Base-by-base conservation (phyloP, 1,140 invertebrate genomes). In the Rhysida immarginata region DNA sequence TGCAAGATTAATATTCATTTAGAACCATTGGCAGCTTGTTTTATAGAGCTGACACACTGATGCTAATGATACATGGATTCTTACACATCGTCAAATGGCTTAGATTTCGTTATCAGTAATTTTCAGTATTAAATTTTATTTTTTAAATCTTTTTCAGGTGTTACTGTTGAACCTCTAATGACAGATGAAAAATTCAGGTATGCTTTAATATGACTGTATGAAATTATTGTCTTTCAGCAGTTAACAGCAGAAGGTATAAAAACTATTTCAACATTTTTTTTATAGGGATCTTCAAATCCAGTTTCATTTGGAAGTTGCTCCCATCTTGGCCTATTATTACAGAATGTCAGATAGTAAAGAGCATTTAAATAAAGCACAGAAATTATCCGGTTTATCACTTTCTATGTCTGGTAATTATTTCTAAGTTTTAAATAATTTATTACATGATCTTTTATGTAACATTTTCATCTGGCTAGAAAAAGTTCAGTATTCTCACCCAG, bases 301-400 rank as follows among this genome's bases (percentile, higher is more conserved):
- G 53, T 77, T 86, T 53, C 75, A 81, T 63, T 65, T 87, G 21
- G 90, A 95, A 74, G 71, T 81, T 54, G 78, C 80, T 26, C 80
- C 85, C 60, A 75, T 85, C 27, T 83, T 83, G 69, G 70, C 85
- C 14, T 72, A 79, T 44, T 91, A 85, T 67, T 81, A 79, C 62
- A 79, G 86, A 62, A 74, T 85, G 18, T 74, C 77, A 46, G 77
- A 78, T 63, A 78, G 81, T 20, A 78, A 82, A 57, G 74, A 81
- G 55, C 77, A 81, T 65, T 73, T 93, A 13, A 69, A 78, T 21
- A 70, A 71, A 56, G 81, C 83, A 0, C 74, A 75, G 62, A 67
- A 77, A 20, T 60, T 78, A 25, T 69, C 83, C 24, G 76, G 80
- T 43, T 66, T 93, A 46, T 75, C 78, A 48, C 70, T 90, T 25